phyloP scores from a whole-genome alignment of 2,888 invertebrate species.

The Agonopterix arenella region DNA sequence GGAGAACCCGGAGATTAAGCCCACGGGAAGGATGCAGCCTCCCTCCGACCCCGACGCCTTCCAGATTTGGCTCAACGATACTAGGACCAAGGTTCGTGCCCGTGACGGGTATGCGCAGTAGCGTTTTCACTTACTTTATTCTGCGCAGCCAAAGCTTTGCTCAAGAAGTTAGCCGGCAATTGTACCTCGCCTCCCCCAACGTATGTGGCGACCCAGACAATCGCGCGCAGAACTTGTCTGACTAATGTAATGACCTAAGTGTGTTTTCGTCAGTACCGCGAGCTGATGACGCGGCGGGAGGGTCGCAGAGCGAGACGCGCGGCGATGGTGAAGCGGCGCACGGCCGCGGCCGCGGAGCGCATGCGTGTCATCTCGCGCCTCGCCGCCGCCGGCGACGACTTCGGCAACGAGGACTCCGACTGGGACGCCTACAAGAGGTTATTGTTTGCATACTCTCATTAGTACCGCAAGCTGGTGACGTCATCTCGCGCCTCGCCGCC shows the following conservation, averaged over 20 bases:
- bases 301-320: conserved; percentile 87
- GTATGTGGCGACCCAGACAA: too few relatives aligned
- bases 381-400: conserved; percentile 87
- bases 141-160: too few relatives aligned
- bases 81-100: conserved; percentile 76
- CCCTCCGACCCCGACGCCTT: conserved; percentile 66
- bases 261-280: conserved; percentile 71
- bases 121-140: too few relatives aligned
- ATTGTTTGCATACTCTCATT: too few relatives aligned
- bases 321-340: conserved; percentile 92
- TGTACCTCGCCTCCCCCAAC: too few relatives aligned
- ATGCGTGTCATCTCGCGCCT: conserved; percentile 96
- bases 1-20: conserved; percentile 57
- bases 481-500: conserved; percentile 91
- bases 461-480: too few relatives aligned
- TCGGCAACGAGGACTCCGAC: conserved; percentile 95
- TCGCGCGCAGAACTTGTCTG: too few relatives aligned
- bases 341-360: conserved; percentile 94
- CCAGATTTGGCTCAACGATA: conserved; percentile 74
- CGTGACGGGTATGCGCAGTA: too few relatives aligned
- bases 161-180: too few relatives aligned
- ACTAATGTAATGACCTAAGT: too few relatives aligned
- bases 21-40: conserved; percentile 55
- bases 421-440: conserved; percentile 97
- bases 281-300: conserved; percentile 83